Base-by-base conservation (phyloP, 1,140 invertebrate species). In the Drosophila pseudoobscura region DNA sequence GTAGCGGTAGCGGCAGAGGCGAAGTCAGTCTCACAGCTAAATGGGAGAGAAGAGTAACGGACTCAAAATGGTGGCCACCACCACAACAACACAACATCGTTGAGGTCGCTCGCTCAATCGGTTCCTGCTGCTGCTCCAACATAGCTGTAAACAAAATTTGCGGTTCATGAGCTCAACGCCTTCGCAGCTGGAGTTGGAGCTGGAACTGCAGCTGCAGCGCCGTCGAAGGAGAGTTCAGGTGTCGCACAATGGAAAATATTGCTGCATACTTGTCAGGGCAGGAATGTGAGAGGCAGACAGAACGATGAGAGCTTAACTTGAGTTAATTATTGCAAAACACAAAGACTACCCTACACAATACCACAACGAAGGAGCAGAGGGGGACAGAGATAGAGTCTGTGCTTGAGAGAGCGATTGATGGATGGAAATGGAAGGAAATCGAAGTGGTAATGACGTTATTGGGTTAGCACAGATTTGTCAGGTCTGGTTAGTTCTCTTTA, bases 111-210 rank as follows among this genome's bases (percentile, higher is more conserved):
- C 51, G 45, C 53, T 56, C 51, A 39, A 20, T 53, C 51, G 51
- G 51, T 35, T 52, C 20, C 39, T 44, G 51, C 24, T 50, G 45
- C 39, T 53, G 41, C 13, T 44, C 56, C 62, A 68, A 57, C 60
- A 80, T 52, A 41, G 75, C 83, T 72, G 78, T 87, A 88, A 87
- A 88, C 78, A 87, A 87, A 87, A 87, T 85, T 85, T 87, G 82
- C 75, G 82, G 82, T 87, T 87, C 82, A 87, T 87, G 83, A 88
- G 83, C 62, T 88, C 82, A 87, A 87, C 82, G 88, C 82, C 82
- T 88, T 78, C 74, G 63, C 82, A 63, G 71, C 61, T 56, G 72
- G 55, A 57, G 17, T 17, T 17, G 17, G 17, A 17, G 17, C 41
- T 5, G 24, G 4, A 72, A 43, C 69, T 55, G 70, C 68, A 29